A percentile compares a stretch with the other conserved stretches of the same genome.
phyloP scores from a whole-genome alignment of 2,113 vertebrate species.

The Melanocharis versteri region DNA sequence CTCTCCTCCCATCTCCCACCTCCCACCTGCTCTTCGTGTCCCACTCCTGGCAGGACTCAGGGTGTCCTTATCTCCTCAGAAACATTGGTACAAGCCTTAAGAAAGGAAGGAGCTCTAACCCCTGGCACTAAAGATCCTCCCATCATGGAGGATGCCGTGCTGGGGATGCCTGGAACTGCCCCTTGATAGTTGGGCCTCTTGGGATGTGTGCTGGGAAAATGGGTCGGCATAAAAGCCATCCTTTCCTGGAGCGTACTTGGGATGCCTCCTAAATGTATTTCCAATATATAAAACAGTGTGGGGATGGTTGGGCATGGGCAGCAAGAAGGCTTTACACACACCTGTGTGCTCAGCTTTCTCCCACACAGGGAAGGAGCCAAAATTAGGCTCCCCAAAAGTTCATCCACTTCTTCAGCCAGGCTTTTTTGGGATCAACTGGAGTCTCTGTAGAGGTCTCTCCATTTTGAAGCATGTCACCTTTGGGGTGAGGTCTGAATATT shows the following conservation, averaged over 20 bases:
- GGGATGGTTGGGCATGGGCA: background rate
- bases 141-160: background rate
- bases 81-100: background rate
- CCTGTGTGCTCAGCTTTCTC: background rate
- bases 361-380: background rate
- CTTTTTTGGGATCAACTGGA: background rate
- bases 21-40: fast-evolving
- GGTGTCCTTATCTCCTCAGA: background rate
- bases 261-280: background rate
- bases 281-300: background rate
- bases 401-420: background rate
- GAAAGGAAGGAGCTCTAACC: background rate
- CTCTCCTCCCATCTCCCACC: background rate
- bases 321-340: background rate
- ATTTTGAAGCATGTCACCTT: background rate
- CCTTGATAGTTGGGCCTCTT: background rate
- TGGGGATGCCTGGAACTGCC: background rate
- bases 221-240: background rate
- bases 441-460: background rate
- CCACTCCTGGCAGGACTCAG: background rate
- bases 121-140: background rate
- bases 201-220: background rate
- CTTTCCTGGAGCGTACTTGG: background rate
- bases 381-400: background rate
- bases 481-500: background rate